Conservation (phyloP, 2,888 invertebrate species). For the Taphrorychus bicolor region DNA sequence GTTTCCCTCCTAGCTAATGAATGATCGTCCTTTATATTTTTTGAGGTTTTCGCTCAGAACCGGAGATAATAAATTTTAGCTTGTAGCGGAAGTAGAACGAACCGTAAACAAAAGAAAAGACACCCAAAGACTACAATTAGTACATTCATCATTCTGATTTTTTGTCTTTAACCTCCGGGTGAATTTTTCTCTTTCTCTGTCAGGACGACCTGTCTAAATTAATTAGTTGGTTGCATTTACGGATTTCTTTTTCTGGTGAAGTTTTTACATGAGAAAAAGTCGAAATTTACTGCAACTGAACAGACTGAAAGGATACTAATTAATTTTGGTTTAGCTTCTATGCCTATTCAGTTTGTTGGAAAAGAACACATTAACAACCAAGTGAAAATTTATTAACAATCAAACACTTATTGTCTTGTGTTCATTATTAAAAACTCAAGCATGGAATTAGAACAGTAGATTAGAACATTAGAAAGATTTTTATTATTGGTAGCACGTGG, state of each 20-base stretch:
- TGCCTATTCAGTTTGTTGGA: no score
- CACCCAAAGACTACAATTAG: slow-evolving; percentile 9
- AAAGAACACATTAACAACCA: no score
- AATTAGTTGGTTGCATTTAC: not conserved
- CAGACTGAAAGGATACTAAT: not conserved
- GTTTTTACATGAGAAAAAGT: no score
- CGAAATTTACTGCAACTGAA: not conserved
- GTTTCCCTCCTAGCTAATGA: slow-evolving; percentile 20
- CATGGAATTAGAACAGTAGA: no score
- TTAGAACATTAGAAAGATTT: no score
- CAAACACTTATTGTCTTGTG: no score
- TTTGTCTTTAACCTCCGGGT: not conserved
- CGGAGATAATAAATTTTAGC: slow-evolving; percentile 21
- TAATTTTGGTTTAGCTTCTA: not conserved
- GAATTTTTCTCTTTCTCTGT: not conserved
- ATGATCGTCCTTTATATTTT: slow-evolving; percentile 23
- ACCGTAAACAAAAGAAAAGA: slow-evolving; percentile 11
- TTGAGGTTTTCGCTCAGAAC: slow-evolving; percentile 7
- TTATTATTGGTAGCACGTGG: no score
- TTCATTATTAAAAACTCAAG: no score
- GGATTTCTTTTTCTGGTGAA: not conserved
- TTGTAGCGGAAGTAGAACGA: slow-evolving; percentile 9
- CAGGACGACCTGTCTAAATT: not conserved
- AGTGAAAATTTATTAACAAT: no score
- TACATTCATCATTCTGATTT: slow-evolving; percentile 8